Evolutionary conservation across 2,888 invertebrate genomes (phyloP), one percentile per base, ranked within the genome.

Genomic region (Epistrophe grossulariae): DNA sequence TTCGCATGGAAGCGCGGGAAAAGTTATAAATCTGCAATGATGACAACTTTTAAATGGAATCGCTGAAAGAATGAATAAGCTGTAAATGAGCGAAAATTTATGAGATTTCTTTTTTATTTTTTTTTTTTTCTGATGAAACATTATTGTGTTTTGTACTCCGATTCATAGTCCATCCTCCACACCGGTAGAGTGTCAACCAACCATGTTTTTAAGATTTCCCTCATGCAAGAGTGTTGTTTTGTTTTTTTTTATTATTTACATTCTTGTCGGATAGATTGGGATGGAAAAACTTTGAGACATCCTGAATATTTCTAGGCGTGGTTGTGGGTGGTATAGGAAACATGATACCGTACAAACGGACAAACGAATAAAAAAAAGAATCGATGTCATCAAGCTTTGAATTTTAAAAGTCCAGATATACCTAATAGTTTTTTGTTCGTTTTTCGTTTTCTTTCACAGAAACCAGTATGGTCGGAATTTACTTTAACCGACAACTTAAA

Each of bases 61-160:
- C 79, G 83, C 72, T 79, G 79, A 83, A 76, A 87, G 76, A 79
- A 87, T 87, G 87, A 87, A 87, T 79, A 87, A 87, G 66, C 83
- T 79, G 87, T 83, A 81, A 83, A 87, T 87, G 83, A 87, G 87
- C 66, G 72, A 83, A 83, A 79, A 87, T 87, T 83, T 87, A 87
- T 87, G 87, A 73, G 74, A 79, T 79, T 60, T 57, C 19, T 55
- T 68, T 52, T n/a, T 17, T 60, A 43, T 62, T 59, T 43, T 31
- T 57, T 64, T 19, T 17, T 68, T 78, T 77, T 55, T 19, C 9
- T 70, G n/a, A 52, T 48, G 35, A 38, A 64, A 64, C 77, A 52
- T 59, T 71, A 70, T 68, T 83, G 72, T 79, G 52, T 74, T 66
- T 40, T 70, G 55, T 43, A 38, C 55, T 40, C n/a, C 38, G 28